Conservation (phyloP, 2,888 invertebrate genomes). For the Entomobrya multifasciata region DNA sequence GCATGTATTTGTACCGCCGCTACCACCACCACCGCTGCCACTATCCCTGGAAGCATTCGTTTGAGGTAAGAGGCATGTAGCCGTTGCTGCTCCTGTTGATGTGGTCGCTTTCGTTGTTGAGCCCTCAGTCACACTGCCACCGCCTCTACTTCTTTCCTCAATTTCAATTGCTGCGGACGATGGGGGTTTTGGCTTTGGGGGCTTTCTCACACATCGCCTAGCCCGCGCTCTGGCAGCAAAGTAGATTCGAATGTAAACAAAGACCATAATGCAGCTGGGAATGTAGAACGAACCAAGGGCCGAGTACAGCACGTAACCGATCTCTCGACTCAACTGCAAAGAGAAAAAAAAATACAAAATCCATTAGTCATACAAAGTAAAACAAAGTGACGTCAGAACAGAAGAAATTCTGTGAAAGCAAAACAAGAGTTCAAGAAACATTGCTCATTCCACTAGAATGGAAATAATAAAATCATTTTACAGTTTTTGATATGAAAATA, state of each 20-base stretch:
- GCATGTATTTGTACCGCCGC: slow-evolving; percentile 63
- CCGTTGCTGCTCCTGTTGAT: slow-evolving; percentile 55
- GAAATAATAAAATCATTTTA: slow-evolving; percentile 2
- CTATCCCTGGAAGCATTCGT: slow-evolving; percentile 63
- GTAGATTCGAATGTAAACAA: slow-evolving; percentile 99
- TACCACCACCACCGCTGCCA: slow-evolving; percentile 37
- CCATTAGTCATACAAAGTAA: not conserved
- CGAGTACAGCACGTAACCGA: slow-evolving; percentile 98
- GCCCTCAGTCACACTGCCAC: slow-evolving; percentile 68
- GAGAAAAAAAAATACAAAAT: slow-evolving; percentile 59
- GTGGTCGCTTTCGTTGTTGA: slow-evolving; percentile 69
- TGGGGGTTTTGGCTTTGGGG: slow-evolving; percentile 84
- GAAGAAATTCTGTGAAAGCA: no score
- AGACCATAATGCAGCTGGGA: slow-evolving; percentile 99
- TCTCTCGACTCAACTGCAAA: slow-evolving; percentile 94
- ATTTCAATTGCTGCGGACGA: slow-evolving; percentile 83
- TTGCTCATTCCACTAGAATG: not conserved
- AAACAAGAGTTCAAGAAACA: slow-evolving; percentile 15
- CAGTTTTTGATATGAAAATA: no score
- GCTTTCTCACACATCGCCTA: slow-evolving; percentile 91
- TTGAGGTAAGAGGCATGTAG: slow-evolving; percentile 58
- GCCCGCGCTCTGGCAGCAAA: slow-evolving; percentile 96
- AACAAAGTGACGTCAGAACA: no score
- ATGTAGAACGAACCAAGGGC: slow-evolving; percentile 99
- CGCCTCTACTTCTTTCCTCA: slow-evolving; percentile 79